phyloP scores from a whole-genome alignment of 1,140 invertebrate species.

The Pectinophora gossypiella region DNA sequence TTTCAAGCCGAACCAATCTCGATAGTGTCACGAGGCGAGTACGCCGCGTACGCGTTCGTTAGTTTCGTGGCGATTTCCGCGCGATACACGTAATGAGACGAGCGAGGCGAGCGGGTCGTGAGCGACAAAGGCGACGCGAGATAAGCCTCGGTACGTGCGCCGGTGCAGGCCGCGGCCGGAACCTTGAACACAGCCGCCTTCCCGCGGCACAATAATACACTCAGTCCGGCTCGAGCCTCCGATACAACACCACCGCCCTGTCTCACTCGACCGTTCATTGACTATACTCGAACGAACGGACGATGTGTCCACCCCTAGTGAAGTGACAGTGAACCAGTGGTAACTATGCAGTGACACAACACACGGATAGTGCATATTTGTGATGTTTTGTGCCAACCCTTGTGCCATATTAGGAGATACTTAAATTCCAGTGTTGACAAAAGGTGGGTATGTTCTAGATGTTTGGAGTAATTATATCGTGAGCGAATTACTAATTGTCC shows the following conservation, averaged over 20 bases:
- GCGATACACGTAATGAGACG: slow-evolving; percentile 35
- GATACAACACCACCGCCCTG: slow-evolving; percentile 53
- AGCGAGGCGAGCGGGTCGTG: slow-evolving; percentile 21
- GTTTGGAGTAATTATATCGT: no score
- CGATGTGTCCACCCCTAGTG: neutral
- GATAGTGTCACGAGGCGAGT: no score
- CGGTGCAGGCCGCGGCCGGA: slow-evolving; percentile 34
- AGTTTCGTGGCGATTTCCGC: slow-evolving; percentile 34
- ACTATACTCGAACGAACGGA: neutral
- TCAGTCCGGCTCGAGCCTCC: slow-evolving; percentile 61
- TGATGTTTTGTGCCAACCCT: slow-evolving; percentile 46
- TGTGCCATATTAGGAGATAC: slow-evolving; percentile 42
- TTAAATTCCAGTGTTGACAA: slow-evolving; percentile 22
- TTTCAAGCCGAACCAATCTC: no score
- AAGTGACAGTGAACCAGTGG: slow-evolving; percentile 3
- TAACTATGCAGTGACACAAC: slow-evolving; percentile 29
- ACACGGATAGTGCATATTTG: slow-evolving; percentile 38
- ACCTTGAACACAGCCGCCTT: slow-evolving; percentile 61
- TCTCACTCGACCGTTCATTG: neutral
- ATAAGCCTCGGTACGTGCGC: slow-evolving; percentile 62
- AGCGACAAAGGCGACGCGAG: slow-evolving; percentile 58
- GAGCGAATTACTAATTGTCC: no score
- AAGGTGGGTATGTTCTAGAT: slow-evolving; percentile 24
- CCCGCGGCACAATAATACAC: slow-evolving; percentile 67
- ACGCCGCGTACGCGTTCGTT: no score